Evolutionary conservation across 2,113 vertebrate genomes (phyloP).

Genomic region (Recurvirostra avosetta): DNA sequence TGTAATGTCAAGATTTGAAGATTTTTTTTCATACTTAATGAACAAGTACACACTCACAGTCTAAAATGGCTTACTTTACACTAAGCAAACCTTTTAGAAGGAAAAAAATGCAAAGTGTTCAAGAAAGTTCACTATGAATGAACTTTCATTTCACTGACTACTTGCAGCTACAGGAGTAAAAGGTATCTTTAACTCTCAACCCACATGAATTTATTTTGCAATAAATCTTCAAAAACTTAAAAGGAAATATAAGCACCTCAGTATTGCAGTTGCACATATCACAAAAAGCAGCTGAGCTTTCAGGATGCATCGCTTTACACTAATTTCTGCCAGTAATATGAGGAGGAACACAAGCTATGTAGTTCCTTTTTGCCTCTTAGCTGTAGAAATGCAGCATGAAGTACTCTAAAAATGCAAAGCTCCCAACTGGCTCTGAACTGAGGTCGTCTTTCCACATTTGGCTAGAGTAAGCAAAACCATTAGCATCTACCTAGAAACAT

Average conservation of each 20-base stretch:
- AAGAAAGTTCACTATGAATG: neutral
- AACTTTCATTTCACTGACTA: neutral
- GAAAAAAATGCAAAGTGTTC: neutral
- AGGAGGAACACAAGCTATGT: neutral
- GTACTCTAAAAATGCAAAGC: neutral
- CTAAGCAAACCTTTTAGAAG: neutral
- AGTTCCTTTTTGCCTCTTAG: neutral
- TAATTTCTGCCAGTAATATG: neutral
- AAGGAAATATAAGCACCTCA: neutral
- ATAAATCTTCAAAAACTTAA: neutral
- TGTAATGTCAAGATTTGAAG: neutral
- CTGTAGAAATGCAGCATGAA: neutral
- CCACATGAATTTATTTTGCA: neutral
- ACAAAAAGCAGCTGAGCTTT: neutral
- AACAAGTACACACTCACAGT: neutral
- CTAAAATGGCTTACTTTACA: neutral
- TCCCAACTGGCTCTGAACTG: neutral
- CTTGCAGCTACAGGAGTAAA: neutral
- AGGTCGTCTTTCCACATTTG: neutral
- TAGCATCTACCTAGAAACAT: neutral
- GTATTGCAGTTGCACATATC: rapidly evolving
- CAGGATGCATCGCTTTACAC: neutral
- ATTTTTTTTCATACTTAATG: neutral
- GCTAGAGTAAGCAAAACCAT: neutral
- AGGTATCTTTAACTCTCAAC: neutral